These are phyloP conservation scores for Odontocolon sp. DNA, from an alignment of 2,888 invertebrate genomes.

Conservation along the genomic window DNA sequence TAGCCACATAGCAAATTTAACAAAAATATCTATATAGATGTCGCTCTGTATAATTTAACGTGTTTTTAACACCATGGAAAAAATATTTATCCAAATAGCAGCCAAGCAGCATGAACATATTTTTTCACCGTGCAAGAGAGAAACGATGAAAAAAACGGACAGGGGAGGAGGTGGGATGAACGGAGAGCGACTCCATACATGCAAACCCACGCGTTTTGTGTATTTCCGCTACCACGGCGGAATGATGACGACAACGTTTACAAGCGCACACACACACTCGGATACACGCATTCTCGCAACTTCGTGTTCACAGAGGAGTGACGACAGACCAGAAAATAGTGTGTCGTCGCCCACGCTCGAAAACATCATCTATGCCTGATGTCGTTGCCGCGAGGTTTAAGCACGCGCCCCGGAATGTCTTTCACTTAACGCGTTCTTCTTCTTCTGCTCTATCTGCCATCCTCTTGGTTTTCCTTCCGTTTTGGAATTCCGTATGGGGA, in stretches of 20 bases:
- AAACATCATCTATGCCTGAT: slow-evolving; percentile 40
- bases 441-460: slow-evolving; percentile 1
- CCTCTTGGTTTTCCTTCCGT: no score
- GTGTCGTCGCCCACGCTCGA: slow-evolving; percentile 48
- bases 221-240: slow-evolving; percentile 34
- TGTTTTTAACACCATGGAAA: no score
- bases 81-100: no score
- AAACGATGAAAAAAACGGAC: no score
- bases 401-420: slow-evolving; percentile 37
- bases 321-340: slow-evolving; percentile 63
- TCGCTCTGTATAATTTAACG: no score
- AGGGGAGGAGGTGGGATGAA: no score
- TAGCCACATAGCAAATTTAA: no score
- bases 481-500: slow-evolving; percentile 31
- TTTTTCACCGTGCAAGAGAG: no score
- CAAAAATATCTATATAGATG: no score
- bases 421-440: slow-evolving; percentile 35
- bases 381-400: slow-evolving; percentile 8
- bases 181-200: not conserved
- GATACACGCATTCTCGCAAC: not conserved
- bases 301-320: slow-evolving; percentile 49
- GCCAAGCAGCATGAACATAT: no score
- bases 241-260: not conserved
- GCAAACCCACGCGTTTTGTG: slow-evolving; percentile 44
- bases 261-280: not conserved